A percentile compares a stretch with the other conserved stretches of the same genome.
These are phyloP conservation scores for Syngnathoides biaculeatus DNA, from an alignment of 2,113 vertebrate species.

Conservation along the genomic window DNA sequence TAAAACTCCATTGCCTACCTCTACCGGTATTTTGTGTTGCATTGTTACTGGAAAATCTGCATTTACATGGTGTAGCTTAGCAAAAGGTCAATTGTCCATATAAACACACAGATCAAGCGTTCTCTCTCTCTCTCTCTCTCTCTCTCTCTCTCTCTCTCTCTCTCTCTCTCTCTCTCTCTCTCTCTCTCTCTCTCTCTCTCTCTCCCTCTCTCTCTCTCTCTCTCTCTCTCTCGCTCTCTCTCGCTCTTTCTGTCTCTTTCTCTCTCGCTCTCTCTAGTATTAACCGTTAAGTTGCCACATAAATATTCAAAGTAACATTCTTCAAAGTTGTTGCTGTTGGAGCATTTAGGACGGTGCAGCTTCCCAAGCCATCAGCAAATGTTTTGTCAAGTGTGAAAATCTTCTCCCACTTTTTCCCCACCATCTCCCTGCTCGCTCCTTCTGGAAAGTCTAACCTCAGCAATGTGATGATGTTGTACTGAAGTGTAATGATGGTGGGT, in stretches of 20 bases:
- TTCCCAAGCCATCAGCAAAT: constrained; percentile 45
- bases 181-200: too few relatives aligned
- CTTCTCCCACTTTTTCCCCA: constrained; percentile 31
- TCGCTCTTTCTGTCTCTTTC: too few relatives aligned
- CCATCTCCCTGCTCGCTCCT: constrained; percentile 10
- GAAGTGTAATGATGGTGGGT: constrained; percentile 76
- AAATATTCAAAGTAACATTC: not conserved
- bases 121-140: too few relatives aligned
- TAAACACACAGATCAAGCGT: not conserved
- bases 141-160: too few relatives aligned
- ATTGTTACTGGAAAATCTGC: not conserved
- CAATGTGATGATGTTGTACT: constrained; percentile 71
- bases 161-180: too few relatives aligned
- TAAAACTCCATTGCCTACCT: too few relatives aligned
- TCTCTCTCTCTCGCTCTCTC: too few relatives aligned
- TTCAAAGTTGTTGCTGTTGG: constrained; percentile 21
- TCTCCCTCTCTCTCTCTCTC: too few relatives aligned
- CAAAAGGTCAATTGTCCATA: constrained; percentile 1
- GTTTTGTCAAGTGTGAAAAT: constrained; percentile 41
- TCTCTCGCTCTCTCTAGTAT: too few relatives aligned
- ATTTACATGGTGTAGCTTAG: not conserved
- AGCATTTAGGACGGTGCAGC: constrained; percentile 50
- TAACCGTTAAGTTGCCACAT: not conserved
- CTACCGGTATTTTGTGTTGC: not conserved
- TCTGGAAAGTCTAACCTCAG: constrained; percentile 62